These are phyloP conservation scores for Pristionchus entomophagus DNA, from an alignment of 2,888 invertebrate species.

Conservation along the genomic window DNA sequence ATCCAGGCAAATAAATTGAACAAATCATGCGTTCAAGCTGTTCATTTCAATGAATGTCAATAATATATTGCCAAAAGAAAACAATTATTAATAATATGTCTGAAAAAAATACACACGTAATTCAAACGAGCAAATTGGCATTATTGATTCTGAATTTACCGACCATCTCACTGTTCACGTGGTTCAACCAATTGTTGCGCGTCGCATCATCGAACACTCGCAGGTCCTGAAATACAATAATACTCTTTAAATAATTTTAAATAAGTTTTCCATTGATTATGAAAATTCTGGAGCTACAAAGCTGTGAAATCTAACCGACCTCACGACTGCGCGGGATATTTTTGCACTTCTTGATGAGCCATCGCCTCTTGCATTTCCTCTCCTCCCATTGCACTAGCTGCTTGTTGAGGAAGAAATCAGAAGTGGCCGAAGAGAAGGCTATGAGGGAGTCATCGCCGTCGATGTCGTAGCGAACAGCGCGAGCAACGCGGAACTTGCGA, in stretches of 20 bases:
- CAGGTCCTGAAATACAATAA: constrained; percentile 33
- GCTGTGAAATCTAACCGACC: no score
- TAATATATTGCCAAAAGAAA: no score
- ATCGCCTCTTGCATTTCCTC: not conserved
- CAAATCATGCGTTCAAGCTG: no score
- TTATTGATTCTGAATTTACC: constrained; percentile 30
- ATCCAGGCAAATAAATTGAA: no score
- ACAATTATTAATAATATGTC: no score
- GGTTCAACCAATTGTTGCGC: constrained; percentile 40
- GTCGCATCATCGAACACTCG: constrained; percentile 31
- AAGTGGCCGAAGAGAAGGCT: not conserved
- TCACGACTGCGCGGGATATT: not conserved
- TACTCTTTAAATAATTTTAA: no score
- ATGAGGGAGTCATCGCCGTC: not conserved
- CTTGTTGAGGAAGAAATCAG: not conserved
- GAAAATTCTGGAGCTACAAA: no score
- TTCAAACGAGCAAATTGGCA: constrained; percentile 41
- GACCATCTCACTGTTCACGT: constrained; percentile 1
- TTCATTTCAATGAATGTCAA: no score
- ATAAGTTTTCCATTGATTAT: no score
- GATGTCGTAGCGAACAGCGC: constrained; percentile 32
- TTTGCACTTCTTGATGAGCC: not conserved
- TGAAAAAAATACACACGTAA: no score
- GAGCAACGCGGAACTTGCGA: constrained; percentile 16
- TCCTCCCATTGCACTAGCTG: not conserved